Base-by-base conservation (phyloP, 2,113 vertebrate species). In the Poecile atricapillus region DNA sequence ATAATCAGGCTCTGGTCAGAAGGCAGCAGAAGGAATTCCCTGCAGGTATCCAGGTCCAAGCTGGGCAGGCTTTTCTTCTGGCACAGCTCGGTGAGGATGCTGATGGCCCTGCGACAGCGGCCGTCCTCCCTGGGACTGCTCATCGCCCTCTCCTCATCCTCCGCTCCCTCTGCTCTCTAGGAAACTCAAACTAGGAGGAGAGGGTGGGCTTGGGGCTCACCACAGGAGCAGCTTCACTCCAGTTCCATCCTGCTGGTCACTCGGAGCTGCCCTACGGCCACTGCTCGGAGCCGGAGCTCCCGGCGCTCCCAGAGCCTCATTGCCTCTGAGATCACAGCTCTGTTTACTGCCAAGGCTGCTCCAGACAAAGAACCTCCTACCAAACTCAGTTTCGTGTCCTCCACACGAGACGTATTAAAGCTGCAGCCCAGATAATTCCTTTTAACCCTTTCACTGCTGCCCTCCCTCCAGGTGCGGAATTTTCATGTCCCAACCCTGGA, bases 141-240 rank as follows among this genome's bases (percentile, higher is more conserved):
- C 98, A 98, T 98, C 94, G 94, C 97, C 97, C 96, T 39, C 84
- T 37, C 74, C 11, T 93, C 97, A 98, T 97, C 96, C 96, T 97
- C 94, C 10, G 46, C 90, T 82, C 41, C 58, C 94, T 49, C 85
- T 2, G 91, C 92, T 89, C 65, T 43, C 77, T 21, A 50, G 79
- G 82, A 87, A 93, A 83, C 67, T 31, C 90, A 7, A 1, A 4
- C 79, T 43, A 3, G 68, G 80, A 52, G 19, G 18, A 64, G 23
- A 55, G 50, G 31, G 7, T 22, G 46, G 46, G 41, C 11, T 79
- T 5, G 17, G 11, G 33, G 68, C 15, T 27, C 43, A 8, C 9
- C 60, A 52, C 82, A 41, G 17, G 5, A 67, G 43, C 31, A 13
- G 62, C 55, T 30, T 15, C 21, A 6, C 41, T 5, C 13, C 55